Conservation (phyloP, 2,888 invertebrate species). For the Zygaena filipendulae region DNA sequence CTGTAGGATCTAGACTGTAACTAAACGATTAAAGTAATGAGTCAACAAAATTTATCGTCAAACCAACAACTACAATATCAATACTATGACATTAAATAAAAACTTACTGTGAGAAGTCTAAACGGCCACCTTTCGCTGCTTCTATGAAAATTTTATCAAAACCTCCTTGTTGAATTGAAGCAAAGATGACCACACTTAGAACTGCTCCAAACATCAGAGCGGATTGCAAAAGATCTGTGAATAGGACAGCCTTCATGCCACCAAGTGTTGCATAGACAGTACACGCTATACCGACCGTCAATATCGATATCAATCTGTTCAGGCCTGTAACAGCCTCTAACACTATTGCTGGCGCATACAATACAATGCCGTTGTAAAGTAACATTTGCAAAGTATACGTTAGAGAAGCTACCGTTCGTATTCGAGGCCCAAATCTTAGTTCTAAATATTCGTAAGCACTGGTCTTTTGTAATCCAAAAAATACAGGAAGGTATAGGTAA, state of each 20-base stretch:
- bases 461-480: constrained; percentile 84
- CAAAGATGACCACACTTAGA: constrained; percentile 80
- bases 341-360: constrained; percentile 94
- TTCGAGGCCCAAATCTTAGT: constrained; percentile 80
- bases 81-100: constrained; percentile 1
- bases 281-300: constrained; percentile 80
- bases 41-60: background rate
- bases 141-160: constrained; percentile 76
- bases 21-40: constrained; percentile 47
- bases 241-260: constrained; percentile 91
- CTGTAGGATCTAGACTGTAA: constrained; percentile 81
- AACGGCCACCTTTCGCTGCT: constrained; percentile 75
- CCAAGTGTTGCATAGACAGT: constrained; percentile 90
- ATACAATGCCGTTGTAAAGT: constrained; percentile 89
- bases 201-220: constrained; percentile 87
- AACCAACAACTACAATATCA: too few species aligned
- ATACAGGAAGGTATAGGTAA: constrained; percentile 84
- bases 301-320: constrained; percentile 75
- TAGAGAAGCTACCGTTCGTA: constrained; percentile 82
- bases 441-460: constrained; percentile 95
- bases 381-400: constrained; percentile 92
- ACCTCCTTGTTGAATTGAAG: constrained; percentile 76
- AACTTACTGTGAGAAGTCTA: constrained; percentile 75
- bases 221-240: constrained; percentile 89
- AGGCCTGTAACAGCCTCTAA: constrained; percentile 88